Evolutionary conservation across 2,888 invertebrate species (phyloP).

Genomic region (Caenorhabditis auriculariae): DNA sequence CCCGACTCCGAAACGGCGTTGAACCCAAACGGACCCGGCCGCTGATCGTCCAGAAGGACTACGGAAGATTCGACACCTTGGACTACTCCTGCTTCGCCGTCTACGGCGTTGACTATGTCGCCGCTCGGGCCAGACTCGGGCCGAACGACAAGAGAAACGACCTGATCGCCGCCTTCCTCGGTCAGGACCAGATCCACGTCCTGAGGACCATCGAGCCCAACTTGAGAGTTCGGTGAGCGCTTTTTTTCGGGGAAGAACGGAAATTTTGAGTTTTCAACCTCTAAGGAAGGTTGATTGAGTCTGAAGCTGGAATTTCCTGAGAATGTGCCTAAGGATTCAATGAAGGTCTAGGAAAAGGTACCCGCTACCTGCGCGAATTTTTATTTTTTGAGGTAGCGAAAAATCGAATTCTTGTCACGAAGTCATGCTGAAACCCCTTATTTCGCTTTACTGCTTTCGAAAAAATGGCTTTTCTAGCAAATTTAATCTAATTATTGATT

Average conservation of each 20-base stretch:
- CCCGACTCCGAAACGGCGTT: conserved; percentile 37
- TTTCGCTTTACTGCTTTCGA: too few relatives aligned
- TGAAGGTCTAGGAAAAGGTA: too few relatives aligned
- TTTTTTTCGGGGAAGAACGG: too few relatives aligned
- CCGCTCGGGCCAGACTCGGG: conserved; percentile 33
- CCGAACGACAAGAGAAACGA: conserved; percentile 38
- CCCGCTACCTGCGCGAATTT: too few relatives aligned
- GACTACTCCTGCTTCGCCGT: conserved; percentile 78
- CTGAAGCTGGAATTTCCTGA: too few relatives aligned
- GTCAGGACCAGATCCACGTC: conserved; percentile 51
- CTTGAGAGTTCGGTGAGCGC: conserved; percentile 48
- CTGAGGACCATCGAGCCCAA: conserved; percentile 59
- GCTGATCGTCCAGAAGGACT: conserved; percentile 47
- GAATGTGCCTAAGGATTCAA: too few relatives aligned
- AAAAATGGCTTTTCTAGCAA: too few relatives aligned
- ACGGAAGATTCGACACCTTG: conserved; percentile 73
- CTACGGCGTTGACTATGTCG: conserved; percentile 77
- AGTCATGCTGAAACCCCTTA: too few relatives aligned
- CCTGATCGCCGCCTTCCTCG: conserved; percentile 51
- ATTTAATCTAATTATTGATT: too few relatives aligned
- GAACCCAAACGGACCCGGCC: conserved; percentile 39
- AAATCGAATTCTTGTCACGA: too few relatives aligned
- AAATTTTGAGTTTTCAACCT: conserved; percentile 1
- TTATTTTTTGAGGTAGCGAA: too few relatives aligned
- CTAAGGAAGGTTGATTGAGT: too few relatives aligned